Base-by-base conservation (phyloP, 1,140 invertebrate species). In the Cotesia glomerata region DNA sequence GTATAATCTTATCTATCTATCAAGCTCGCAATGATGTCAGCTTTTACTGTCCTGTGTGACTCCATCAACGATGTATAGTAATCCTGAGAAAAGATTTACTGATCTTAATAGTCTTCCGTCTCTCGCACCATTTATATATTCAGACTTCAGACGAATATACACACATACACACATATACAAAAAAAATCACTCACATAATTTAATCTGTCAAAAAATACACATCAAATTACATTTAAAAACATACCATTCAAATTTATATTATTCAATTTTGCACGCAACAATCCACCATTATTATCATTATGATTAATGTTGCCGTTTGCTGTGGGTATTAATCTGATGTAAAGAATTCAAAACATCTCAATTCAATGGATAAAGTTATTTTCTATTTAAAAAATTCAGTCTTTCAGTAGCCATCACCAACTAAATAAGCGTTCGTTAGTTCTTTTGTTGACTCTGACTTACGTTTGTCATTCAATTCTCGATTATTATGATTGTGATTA, bases 281-380 rank as follows among this genome's bases (percentile, higher is more conserved):
- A 36, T 45, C 45, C 8, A 63, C 9, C 26, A 26, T 26, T 26
- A 71, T 65, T 71, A 58, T 67, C 5, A 67, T 67, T 14, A 70
- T 78, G 76, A 78, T 78, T 79, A 73, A 76, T 74, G 71, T 49
- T 56, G 26, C 26, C 26, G 61, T 59, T 58, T 58, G 73, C 71
- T 65, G 75, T 76, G 77, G 76, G 66, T 78, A 77, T 79, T 77
- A 77, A 78, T 78, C 78, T 68, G 58, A 69, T 68, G 74, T 74
- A 78, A 77, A 77, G 77, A 75, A 75, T 70, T 75, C 77, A 69
- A 78, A 79, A 79, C 78, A 77, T 78, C 73, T 73, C 39, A 45
- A 45, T 45, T 45, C 7, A 45, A 45, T 45, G 39, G 11, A 45
- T 45, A 45, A 45, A 45, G 39, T 45, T 26, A 26, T 26, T 45